A percentile compares a stretch with the other conserved stretches of the same genome.
These are phyloP conservation scores for Branchipolynoe longqiensis DNA, from an alignment of 2,888 invertebrate species.

Conservation along the genomic window DNA sequence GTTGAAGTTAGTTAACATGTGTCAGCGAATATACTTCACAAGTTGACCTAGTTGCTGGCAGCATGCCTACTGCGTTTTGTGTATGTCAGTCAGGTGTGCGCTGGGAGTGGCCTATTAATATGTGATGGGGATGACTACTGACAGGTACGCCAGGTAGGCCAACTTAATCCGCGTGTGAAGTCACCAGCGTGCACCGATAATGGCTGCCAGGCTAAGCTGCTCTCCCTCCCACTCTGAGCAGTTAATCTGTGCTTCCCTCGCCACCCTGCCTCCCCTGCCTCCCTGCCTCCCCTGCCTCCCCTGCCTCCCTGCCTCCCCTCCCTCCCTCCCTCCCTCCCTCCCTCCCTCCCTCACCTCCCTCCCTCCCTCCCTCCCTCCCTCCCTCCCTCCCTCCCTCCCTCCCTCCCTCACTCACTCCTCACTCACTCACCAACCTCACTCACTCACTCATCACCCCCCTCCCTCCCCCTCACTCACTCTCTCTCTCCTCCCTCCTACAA, in stretches of 20 bases:
- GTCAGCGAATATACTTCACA: no score
- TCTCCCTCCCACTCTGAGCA: neutral
- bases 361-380: neutral
- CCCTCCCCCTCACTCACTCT: neutral
- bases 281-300: neutral
- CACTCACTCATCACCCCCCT: neutral
- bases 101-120: conserved; percentile 37
- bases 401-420: neutral
- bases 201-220: neutral
- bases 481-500: neutral
- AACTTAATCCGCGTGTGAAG: neutral
- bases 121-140: conserved; percentile 8
- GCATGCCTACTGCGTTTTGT: no score
- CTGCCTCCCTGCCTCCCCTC: neutral
- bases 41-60: no score
- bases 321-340: neutral
- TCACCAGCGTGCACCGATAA: no score
- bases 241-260: neutral
- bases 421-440: neutral
- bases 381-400: neutral
- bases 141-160: conserved; percentile 30
- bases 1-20: no score
- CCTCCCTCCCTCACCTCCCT: neutral
- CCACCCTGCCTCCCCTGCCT: neutral
- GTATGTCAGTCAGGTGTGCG: no score